Evolutionary conservation across 2,797 vertebrate genomes (phyloP), one percentile per base, ranked within the genome.

Genomic region (Ctenopoma multispine): DNA sequence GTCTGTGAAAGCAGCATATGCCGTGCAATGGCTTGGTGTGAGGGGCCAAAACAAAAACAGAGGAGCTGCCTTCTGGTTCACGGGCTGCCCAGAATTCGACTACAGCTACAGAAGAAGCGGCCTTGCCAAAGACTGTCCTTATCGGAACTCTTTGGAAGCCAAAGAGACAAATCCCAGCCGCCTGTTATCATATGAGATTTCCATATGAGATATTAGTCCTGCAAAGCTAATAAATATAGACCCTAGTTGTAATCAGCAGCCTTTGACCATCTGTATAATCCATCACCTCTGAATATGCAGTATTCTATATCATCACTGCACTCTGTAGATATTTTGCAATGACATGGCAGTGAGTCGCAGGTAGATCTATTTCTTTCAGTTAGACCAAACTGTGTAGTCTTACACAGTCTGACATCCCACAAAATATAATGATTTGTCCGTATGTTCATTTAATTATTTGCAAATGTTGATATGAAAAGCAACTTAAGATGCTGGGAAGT

Each of bases 1-100:
- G 77, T 56, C 53, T 77, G 86, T 43, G 61, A 87, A 75, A 69
- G 76, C 77, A 84, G 72, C 84, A 85, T 78, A 86, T 88, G 87
- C 78, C 41, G 34, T 53, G 64, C 20, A 47, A 76, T 84, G 75
- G 80, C 84, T 89, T 58, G 72, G 75, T 48, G 75, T 62, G 70
- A 83, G 82, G 34, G 57, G 68, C 81, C 85, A 80, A 82, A 55
- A 76, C 62, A 77, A 77, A 81, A 77, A 79, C 77, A 80, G 60
- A 74, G 50, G 67, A 82, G 63, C 77, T 79, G 82, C 74, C 60
- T 69, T 63, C 80, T 79, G 84, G 77, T 87, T 84, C 77, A 71
- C 56, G 47, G 57, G 61, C 85, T 87, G 77, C 69, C 78, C 83
- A 77, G 79, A 83, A 82, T 87, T 57, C 67, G 55, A 77, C 73